phyloP scores from a whole-genome alignment of 2,113 vertebrate species.

The Corythaixoides concolor region DNA sequence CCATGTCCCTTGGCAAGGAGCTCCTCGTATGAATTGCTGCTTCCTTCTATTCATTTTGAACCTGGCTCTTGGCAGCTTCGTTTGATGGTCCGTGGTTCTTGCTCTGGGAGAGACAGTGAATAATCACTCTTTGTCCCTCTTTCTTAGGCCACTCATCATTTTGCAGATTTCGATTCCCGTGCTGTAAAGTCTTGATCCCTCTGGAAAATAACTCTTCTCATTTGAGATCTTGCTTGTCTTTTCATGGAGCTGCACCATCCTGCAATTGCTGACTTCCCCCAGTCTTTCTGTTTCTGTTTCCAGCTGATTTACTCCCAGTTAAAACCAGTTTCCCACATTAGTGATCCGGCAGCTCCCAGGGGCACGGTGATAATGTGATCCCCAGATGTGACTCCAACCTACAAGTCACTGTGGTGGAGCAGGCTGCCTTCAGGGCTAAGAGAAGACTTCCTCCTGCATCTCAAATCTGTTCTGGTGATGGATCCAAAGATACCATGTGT shows the following conservation, averaged over 20 bases:
- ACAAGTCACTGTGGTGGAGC: neutral
- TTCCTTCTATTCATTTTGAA: neutral
- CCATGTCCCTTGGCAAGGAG: neutral
- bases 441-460: neutral
- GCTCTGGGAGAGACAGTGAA: neutral
- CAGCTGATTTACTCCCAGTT: neutral
- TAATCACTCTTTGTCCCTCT: accelerated
- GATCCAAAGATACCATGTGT: slow-evolving; percentile 5
- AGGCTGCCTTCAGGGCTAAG: neutral
- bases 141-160: neutral
- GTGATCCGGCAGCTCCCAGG: neutral
- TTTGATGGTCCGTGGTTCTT: neutral
- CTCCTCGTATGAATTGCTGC: neutral
- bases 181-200: neutral
- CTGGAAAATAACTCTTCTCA: neutral
- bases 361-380: neutral
- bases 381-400: neutral
- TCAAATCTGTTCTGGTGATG: neutral
- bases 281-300: neutral
- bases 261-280: neutral
- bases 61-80: neutral
- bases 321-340: neutral
- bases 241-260: neutral
- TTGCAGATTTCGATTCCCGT: neutral
- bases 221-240: neutral